phyloP scores from a whole-genome alignment of 2,113 vertebrate genomes.

The Megaptera novaeangliae region DNA sequence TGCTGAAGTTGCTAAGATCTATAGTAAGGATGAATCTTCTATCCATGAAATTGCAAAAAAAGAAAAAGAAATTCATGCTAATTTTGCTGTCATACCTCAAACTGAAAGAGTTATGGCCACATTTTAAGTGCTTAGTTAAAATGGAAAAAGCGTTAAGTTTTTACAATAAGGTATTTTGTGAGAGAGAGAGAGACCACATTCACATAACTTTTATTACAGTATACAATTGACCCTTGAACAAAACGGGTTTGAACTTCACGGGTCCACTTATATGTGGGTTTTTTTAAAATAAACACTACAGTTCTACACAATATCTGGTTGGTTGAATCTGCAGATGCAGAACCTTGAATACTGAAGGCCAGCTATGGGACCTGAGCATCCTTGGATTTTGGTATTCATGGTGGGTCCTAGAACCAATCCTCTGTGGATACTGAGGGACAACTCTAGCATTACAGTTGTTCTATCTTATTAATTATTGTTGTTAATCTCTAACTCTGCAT shows the following conservation, averaged over 20 bases:
- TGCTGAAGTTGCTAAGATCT: background rate
- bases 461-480: background rate
- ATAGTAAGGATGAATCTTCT: background rate
- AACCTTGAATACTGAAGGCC: background rate
- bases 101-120: background rate
- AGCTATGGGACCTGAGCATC: background rate
- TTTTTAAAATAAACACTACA: background rate
- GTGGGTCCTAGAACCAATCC: background rate
- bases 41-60: background rate
- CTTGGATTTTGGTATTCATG: background rate
- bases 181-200: background rate
- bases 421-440: background rate
- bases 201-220: background rate
- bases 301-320: background rate
- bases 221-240: background rate
- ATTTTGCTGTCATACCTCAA: background rate
- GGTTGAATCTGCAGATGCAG: background rate
- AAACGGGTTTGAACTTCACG: background rate
- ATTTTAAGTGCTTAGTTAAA: background rate
- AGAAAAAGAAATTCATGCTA: background rate
- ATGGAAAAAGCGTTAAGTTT: background rate
- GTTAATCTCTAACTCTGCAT: background rate
- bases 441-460: background rate
- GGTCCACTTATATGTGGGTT: background rate
- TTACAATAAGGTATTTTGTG: background rate